These are phyloP conservation scores for Dicentrarchus labrax DNA, from an alignment of 2,113 vertebrate genomes.

Conservation along the genomic window DNA sequence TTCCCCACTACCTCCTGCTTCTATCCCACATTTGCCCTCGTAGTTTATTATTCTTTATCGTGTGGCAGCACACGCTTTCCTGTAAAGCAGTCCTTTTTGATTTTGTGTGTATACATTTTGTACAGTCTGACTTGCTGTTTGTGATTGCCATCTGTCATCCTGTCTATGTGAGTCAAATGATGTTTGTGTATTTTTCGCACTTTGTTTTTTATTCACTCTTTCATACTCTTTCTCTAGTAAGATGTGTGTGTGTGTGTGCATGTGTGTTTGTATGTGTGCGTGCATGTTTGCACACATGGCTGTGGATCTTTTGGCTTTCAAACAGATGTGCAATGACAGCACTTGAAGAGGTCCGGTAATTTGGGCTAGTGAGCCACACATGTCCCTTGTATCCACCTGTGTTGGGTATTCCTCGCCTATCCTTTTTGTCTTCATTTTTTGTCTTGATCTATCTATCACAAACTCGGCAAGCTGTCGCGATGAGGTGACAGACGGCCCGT, in stretches of 20 bases:
- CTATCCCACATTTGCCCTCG: background rate
- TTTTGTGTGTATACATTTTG: slow-evolving; percentile 15
- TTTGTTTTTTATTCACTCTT: slow-evolving; percentile 31
- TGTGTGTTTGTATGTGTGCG: background rate
- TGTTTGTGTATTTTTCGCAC: background rate
- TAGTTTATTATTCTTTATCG: slow-evolving; percentile 7
- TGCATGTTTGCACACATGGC: slow-evolving; percentile 19
- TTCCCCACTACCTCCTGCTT: background rate
- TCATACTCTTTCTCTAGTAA: background rate
- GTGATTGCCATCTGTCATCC: slow-evolving; percentile 45
- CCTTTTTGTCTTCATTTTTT: slow-evolving; percentile 55
- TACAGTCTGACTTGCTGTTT: slow-evolving; percentile 33
- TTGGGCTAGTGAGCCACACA: slow-evolving; percentile 78
- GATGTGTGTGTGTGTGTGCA: background rate
- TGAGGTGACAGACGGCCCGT: slow-evolving; percentile 68
- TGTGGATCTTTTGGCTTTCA: slow-evolving; percentile 52
- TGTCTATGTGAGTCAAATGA: background rate
- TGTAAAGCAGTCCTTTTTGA: slow-evolving; percentile 16
- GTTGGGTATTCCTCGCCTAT: slow-evolving; percentile 54
- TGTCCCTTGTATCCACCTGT: slow-evolving; percentile 68
- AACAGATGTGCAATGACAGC: slow-evolving; percentile 81
- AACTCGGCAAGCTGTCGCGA: slow-evolving; percentile 72
- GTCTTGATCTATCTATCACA: slow-evolving; percentile 78
- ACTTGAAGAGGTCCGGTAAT: slow-evolving; percentile 75
- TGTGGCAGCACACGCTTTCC: background rate